Conservation (phyloP, 2,113 vertebrate genomes). For the cattle (Bos taurus) region ARS-UCD2.0 NC_037349.1:50396001-50396500, state of each 20-base stretch:
- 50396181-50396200: constrained; percentile 70
- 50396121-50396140: constrained; percentile 57
- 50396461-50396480: constrained; percentile 75
- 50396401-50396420: constrained; percentile 63
- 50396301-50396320: constrained; percentile 61
- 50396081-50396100: constrained; percentile 36
- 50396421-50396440: constrained; percentile 67
- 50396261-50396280: constrained; percentile 69
- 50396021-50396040: constrained; percentile 69
- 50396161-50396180: constrained; percentile 25
- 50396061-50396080: constrained; percentile 46
- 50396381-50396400: constrained; percentile 50
- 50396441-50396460: constrained; percentile 67
- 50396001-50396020: constrained; percentile 89
- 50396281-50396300: constrained; percentile 64
- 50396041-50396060: constrained; percentile 58
- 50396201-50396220: constrained; percentile 68
- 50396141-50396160: constrained; percentile 60
- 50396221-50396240: constrained; percentile 58
- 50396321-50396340: constrained; percentile 69
- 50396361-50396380: constrained; percentile 60
- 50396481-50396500: constrained; percentile 85
- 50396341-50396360: constrained; percentile 71
- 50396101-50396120: constrained; percentile 56
- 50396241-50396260: constrained; percentile 63